These are phyloP conservation scores for Morpho achilles DNA, from an alignment of 2,888 invertebrate genomes.

Conservation along the genomic window DNA sequence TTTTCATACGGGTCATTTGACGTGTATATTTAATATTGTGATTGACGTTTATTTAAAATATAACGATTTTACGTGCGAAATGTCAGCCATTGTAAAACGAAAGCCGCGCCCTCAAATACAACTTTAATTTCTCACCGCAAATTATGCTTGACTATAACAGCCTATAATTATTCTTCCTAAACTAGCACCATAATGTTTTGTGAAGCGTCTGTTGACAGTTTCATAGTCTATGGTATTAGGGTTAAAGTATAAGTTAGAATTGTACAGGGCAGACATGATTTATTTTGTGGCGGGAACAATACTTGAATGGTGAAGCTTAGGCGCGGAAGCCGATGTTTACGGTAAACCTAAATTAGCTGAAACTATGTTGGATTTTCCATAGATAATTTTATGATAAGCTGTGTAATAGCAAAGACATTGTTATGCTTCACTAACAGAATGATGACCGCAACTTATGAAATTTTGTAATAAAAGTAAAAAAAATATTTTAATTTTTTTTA, in stretches of 20 bases:
- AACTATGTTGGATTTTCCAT: constrained; percentile 43
- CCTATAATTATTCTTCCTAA: constrained; percentile 19
- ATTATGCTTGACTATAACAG: constrained; percentile 18
- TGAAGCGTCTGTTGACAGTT: constrained; percentile 23
- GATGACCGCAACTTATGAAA: too few relatives aligned
- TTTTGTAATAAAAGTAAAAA: too few relatives aligned
- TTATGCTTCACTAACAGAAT: too few relatives aligned
- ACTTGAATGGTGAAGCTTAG: constrained; percentile 25
- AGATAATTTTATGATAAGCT: neutral
- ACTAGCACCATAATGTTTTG: neutral
- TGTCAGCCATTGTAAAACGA: neutral
- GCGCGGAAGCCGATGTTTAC: constrained; percentile 66
- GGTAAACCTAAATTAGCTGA: constrained; percentile 73
- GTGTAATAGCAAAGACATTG: too few relatives aligned
- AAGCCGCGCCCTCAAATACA: constrained; percentile 10
- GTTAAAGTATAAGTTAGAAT: constrained; percentile 44
- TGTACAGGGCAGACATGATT: constrained; percentile 53
- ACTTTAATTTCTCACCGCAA: constrained; percentile 20
- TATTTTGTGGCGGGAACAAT: constrained; percentile 68
- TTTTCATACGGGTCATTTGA: neutral
- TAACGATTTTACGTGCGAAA: neutral
- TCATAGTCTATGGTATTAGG: constrained; percentile 33
- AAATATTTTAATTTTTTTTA: too few relatives aligned
- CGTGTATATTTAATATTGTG: too few relatives aligned
- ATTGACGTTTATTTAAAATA: neutral